phyloP scores from a whole-genome alignment of 2,113 vertebrate species.

The Steatornis caripensis region DNA sequence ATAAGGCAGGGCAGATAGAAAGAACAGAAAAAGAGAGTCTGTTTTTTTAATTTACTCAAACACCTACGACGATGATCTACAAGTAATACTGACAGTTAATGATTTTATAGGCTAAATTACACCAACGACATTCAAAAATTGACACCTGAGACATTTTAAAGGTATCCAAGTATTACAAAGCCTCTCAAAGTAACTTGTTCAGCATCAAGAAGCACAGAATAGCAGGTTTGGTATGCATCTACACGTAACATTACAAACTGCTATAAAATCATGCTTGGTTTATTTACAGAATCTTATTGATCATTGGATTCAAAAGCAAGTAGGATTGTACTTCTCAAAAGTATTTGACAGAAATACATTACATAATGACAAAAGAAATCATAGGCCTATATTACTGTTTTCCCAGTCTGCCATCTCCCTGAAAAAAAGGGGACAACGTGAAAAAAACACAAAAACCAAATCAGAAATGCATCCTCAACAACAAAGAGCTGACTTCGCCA shows the following conservation, averaged over 20 bases:
- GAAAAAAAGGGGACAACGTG: not conserved
- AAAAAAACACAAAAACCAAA: not conserved
- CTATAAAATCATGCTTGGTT: not conserved
- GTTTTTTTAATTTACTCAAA: not conserved
- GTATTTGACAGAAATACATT: not conserved
- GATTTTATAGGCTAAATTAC: not conserved
- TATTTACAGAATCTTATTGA: not conserved
- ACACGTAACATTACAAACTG: not conserved
- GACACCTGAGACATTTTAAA: not conserved
- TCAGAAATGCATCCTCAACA: not conserved
- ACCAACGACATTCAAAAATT: not conserved
- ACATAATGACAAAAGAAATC: not conserved
- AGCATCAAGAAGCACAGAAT: not conserved
- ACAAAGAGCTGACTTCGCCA: not conserved
- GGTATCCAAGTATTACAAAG: not conserved
- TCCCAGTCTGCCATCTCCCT: not conserved
- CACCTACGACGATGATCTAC: not conserved
- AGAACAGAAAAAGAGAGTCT: not conserved
- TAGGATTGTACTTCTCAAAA: not conserved
- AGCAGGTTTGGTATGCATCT: not conserved
- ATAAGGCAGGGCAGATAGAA: not conserved
- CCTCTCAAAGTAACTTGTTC: not conserved
- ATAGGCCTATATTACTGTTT: not conserved
- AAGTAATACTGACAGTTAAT: not conserved
- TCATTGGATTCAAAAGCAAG: not conserved